Base-by-base conservation (phyloP, 2,113 vertebrate genomes). In the Halcyon malimbica region DNA sequence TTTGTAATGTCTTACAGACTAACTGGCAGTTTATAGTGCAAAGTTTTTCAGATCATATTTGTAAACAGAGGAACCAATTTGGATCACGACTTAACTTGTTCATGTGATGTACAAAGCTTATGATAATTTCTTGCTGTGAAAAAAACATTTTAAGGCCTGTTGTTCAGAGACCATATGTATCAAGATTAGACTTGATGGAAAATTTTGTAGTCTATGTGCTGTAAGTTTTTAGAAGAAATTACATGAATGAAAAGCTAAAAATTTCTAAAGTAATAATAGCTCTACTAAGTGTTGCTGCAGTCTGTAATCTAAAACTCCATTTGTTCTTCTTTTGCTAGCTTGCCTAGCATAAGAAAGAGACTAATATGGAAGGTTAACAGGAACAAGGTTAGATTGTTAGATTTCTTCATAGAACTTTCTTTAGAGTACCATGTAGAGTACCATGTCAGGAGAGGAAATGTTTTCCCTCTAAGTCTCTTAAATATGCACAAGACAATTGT, bases 261-360 rank as follows among this genome's bases (percentile, higher is more conserved):
- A 16, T 50, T 73, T 41, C 60, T 63, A 35, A 56, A 25, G 33
- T 50, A 35, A 16, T 57, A 89, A 53, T 64, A 97, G 68, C 81
- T 94, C 60, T 87, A 54, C 70, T 91, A 84, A 3, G 18, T 93
- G 78, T 18, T 94, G 56, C 80, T 94, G 37, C 77, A 86, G 65
- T 83, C 67, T 83, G 71, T 93, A 78, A 93, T 92, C 76, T 95
- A 73, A 94, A 90, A 90, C 33, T 85, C 28, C n/a, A n/a, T n/a
- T n/a, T 13, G 24, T 11, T 46, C 46, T 63, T 97, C n/a, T 87
- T 97, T 96, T 97, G 20, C 82, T 81, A 53, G 35, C 56, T 23
- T 96, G 54, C 54, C 28, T 77, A 60, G 42, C 50, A 7, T 67
- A 64, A 63, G 33, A 75, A 41, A 74, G 42, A 78, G n/a, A 92